Evolutionary conservation across 2,797 vertebrate species (phyloP).

Genomic region (Cyprinodon diabolis): DNA sequence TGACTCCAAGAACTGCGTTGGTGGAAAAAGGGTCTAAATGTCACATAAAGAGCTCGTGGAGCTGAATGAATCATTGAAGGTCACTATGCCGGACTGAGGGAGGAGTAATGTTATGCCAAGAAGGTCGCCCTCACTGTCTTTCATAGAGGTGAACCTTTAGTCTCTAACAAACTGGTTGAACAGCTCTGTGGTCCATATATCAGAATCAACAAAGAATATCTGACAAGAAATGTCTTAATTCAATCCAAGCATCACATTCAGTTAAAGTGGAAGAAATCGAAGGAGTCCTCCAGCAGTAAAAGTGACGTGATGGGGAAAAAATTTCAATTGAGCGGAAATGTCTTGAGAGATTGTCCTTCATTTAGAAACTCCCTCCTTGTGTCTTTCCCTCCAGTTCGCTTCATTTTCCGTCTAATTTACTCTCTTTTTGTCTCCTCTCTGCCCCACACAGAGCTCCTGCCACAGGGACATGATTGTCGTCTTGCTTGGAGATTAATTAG

Average conservation of each 20-base stretch:
- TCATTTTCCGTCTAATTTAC: slow-evolving; percentile 62
- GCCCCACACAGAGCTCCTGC: slow-evolving; percentile 55
- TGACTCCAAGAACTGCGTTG: slow-evolving; percentile 10
- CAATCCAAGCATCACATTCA: slow-evolving; percentile 76
- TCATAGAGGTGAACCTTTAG: slow-evolving; percentile 63
- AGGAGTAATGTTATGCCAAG: slow-evolving; percentile 25
- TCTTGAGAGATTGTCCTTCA: slow-evolving; percentile 75
- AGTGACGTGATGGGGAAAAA: slow-evolving; percentile 38
- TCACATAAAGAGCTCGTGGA: slow-evolving; percentile 40
- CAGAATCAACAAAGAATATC: slow-evolving; percentile 51
- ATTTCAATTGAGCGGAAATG: slow-evolving; percentile 68
- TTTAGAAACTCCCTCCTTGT: slow-evolving; percentile 27
- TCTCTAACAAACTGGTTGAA: slow-evolving; percentile 47
- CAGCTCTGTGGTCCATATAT: slow-evolving; percentile 55
- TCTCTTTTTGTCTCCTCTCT: slow-evolving; percentile 51
- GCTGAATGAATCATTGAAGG: slow-evolving; percentile 47
- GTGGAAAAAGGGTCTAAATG: slow-evolving; percentile 11
- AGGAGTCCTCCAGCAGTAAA: slow-evolving; percentile 62
- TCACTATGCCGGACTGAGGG: slow-evolving; percentile 49
- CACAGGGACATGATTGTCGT: slow-evolving; percentile 82
- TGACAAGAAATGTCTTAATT: slow-evolving; percentile 72
- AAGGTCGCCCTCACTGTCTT: slow-evolving; percentile 52
- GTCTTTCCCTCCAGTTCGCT: slow-evolving; percentile 61
- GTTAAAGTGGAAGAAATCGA: slow-evolving; percentile 67
- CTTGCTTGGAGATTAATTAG: slow-evolving; percentile 75